Conservation (phyloP, 2,113 vertebrate genomes). For the Hypanus sabinus region DNA sequence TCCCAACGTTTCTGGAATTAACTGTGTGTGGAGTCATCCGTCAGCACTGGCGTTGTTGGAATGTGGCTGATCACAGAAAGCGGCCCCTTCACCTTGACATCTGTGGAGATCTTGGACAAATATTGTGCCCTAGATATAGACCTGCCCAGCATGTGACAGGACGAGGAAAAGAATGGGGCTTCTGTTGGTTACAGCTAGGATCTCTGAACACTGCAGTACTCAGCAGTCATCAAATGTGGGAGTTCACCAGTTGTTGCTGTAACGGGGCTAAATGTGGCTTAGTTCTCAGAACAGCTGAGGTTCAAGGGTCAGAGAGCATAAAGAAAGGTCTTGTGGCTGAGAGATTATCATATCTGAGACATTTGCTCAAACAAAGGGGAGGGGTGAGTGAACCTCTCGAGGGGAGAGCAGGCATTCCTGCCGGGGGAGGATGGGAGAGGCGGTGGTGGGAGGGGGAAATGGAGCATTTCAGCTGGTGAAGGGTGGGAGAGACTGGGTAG, state of each 20-base stretch:
- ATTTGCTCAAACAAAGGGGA: too few species aligned
- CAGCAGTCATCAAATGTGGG: not conserved
- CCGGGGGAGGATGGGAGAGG: too few species aligned
- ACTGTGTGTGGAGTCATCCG: not conserved
- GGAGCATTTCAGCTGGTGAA: too few species aligned
- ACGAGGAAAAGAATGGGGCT: not conserved
- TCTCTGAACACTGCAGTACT: too few species aligned
- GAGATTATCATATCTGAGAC: not conserved
- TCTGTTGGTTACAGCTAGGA: too few species aligned
- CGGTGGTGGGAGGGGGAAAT: too few species aligned
- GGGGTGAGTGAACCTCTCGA: too few species aligned
- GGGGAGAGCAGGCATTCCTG: too few species aligned
- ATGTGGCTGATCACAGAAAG: too few species aligned
- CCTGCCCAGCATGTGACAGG: not conserved
- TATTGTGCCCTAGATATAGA: not conserved
- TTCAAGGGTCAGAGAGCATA: not conserved
- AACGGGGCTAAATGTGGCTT: not conserved
- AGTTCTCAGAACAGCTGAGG: not conserved
- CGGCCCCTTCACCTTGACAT: not conserved
- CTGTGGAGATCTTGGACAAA: not conserved
- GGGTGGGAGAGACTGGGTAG: too few species aligned
- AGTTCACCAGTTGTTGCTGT: not conserved
- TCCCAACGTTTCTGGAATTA: not conserved
- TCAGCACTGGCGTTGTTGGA: not conserved
- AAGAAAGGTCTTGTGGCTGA: not conserved